Base-by-base conservation (phyloP, 2,113 vertebrate species). In the Anseranas semipalmata region DNA sequence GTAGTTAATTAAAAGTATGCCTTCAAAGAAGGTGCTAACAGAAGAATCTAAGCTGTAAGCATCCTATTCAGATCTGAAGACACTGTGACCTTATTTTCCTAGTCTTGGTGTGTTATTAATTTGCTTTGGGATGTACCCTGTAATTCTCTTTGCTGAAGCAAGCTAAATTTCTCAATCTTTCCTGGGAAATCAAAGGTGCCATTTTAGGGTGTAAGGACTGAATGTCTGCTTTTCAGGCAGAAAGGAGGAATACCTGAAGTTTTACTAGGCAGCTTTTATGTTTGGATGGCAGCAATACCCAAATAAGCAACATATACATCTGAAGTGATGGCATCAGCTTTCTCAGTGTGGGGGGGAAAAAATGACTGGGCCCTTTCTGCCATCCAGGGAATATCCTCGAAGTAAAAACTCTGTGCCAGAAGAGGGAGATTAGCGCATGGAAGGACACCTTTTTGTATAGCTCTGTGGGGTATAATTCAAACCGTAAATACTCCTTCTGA, bases 131-230 rank as follows among this genome's bases (percentile, higher is more conserved):
- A 93, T 90, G 95, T 91, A 95, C 92, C 83, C 89, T 95, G 83
- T 95, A 92, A 96, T 96, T 94, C 93, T 86, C 65, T 84, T 35
- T 93, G 88, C 92, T 96, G 90, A 96, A 96, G 80, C 83, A 96
- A 95, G 83, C 73, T 94, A 89, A 91, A 93, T 93, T 96, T 96
- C 85, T 77, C 59, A 94, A 32, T 80, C 71, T 95, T 95, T 96
- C 80, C 65, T 37, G 21, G 60, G 25, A 93, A 96, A 93, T 60
- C 5, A 1, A 94, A 93, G 91, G 83, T 96, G 88, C 66, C 86
- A 80, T 92, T 93, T 89, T 66, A 60, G 65, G 39, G n/a, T 73
- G 32, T 70, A 71, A 59, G 67, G 86, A 71, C 52, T 88, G 35
- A 86, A 80, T 73, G 22, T 58, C 68, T 43, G 20, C 39, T 91